These are phyloP conservation scores for Lithodes maja DNA, from an alignment of 2,888 invertebrate genomes.

Conservation along the genomic window DNA sequence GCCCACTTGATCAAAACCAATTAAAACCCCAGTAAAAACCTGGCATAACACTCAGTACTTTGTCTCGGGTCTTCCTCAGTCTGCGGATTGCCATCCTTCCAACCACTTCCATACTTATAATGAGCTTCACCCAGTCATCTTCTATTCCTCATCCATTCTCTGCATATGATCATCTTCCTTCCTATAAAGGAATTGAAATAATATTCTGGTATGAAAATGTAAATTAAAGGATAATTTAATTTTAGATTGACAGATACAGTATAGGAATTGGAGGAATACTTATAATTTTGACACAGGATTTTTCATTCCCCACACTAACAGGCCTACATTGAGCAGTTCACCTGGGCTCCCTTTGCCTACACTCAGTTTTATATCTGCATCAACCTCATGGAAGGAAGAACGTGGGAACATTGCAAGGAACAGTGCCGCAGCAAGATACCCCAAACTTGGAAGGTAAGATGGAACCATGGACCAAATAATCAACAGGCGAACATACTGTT, in stretches of 20 bases:
- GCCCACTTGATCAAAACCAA: too few species aligned
- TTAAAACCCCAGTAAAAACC: too few species aligned
- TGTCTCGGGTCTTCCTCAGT: too few species aligned
- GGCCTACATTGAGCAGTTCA: constrained; percentile 47
- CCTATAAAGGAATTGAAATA: not conserved
- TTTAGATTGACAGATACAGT: not conserved
- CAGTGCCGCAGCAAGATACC: constrained; percentile 37
- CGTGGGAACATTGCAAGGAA: constrained; percentile 21
- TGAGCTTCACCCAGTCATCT: too few species aligned
- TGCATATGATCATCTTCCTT: too few species aligned
- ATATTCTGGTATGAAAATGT: not conserved
- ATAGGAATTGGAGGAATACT: too few species aligned
- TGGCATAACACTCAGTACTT: too few species aligned
- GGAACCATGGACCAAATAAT: not conserved
- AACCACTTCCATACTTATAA: too few species aligned
- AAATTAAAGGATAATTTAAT: not conserved
- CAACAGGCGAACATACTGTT: too few species aligned
- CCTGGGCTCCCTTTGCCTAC: constrained; percentile 44
- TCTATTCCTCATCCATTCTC: too few species aligned
- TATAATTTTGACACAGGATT: too few species aligned
- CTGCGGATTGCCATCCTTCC: too few species aligned
- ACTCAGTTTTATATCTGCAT: constrained; percentile 41
- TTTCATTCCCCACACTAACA: not conserved
- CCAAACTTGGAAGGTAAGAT: constrained; percentile 43
- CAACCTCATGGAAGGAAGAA: constrained; percentile 42